Evolutionary conservation across 2,888 invertebrate species (phyloP).

Genomic region (Serrognathus titanus): DNA sequence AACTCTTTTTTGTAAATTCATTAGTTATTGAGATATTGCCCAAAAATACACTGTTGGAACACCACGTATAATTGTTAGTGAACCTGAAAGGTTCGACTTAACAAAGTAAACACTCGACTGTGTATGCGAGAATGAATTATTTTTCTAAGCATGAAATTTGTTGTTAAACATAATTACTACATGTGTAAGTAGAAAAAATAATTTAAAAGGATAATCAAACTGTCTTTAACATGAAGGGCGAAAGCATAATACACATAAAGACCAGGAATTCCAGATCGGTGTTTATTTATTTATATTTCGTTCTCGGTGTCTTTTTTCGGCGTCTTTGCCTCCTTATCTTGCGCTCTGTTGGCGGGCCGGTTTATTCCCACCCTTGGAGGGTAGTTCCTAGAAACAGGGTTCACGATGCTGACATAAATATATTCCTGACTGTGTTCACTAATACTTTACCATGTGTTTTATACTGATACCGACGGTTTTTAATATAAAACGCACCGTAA

Average conservation of each 20-base stretch:
- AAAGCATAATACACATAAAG: background rate
- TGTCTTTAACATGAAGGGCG: no score
- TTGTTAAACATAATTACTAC: no score
- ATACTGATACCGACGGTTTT: background rate
- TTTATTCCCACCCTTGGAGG: background rate
- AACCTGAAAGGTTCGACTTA: no score
- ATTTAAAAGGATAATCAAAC: no score
- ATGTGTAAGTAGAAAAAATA: no score
- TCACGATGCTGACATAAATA: background rate
- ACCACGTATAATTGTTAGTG: no score
- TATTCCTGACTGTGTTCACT: background rate
- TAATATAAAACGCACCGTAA: background rate
- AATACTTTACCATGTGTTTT: background rate
- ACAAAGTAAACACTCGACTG: no score
- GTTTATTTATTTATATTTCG: slow-evolving; percentile 1
- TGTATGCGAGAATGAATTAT: no score
- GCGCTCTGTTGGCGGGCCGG: background rate
- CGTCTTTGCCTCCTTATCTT: background rate
- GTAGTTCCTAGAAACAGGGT: slow-evolving; percentile 1
- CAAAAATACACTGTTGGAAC: no score
- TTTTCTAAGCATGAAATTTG: no score
- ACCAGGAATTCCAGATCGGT: background rate
- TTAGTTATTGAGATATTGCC: no score
- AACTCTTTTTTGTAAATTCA: no score
- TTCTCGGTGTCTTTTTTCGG: background rate